phyloP scores from a whole-genome alignment of 2,113 vertebrate species.

The Onychostruthus taczanowskii region DNA sequence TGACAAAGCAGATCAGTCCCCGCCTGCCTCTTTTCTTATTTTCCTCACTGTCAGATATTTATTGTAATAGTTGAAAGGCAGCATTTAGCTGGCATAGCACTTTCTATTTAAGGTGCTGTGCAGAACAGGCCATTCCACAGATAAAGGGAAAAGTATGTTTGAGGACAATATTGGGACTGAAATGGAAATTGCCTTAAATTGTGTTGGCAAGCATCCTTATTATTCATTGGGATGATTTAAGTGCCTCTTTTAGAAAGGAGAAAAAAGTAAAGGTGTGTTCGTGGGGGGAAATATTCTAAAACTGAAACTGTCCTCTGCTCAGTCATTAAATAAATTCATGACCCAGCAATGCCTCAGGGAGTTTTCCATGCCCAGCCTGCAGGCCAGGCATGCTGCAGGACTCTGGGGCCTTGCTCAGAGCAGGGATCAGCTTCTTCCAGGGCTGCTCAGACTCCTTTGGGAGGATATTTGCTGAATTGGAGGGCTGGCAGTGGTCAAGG shows the following conservation, averaged over 20 bases:
- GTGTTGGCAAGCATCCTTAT: conserved; percentile 9
- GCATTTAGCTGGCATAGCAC: conserved; percentile 48
- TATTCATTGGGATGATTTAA: conserved; percentile 48
- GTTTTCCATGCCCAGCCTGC: not conserved
- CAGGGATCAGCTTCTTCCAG: not conserved
- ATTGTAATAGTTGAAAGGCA: conserved; percentile 68
- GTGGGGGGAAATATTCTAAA: not conserved
- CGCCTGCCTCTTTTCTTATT: conserved; percentile 43
- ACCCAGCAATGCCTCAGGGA: not conserved
- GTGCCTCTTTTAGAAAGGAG: not conserved
- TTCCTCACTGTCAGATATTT: conserved; percentile 57
- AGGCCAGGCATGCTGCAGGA: not conserved
- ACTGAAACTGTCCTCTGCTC: not conserved
- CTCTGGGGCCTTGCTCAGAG: not conserved
- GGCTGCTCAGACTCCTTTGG: not conserved
- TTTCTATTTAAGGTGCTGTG: conserved; percentile 65
- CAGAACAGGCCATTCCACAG: conserved; percentile 42
- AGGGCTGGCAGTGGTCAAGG: not conserved
- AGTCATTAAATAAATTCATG: not conserved
- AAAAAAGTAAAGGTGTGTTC: not conserved
- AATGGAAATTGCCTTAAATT: conserved; percentile 58
- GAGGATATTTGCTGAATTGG: not conserved
- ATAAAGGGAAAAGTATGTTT: conserved; percentile 59
- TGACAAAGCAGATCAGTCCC: conserved; percentile 45
- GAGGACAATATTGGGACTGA: conserved; percentile 52